Conservation (phyloP, 2,797 vertebrate genomes). For the Enteromius unitaeniatus region DNA sequence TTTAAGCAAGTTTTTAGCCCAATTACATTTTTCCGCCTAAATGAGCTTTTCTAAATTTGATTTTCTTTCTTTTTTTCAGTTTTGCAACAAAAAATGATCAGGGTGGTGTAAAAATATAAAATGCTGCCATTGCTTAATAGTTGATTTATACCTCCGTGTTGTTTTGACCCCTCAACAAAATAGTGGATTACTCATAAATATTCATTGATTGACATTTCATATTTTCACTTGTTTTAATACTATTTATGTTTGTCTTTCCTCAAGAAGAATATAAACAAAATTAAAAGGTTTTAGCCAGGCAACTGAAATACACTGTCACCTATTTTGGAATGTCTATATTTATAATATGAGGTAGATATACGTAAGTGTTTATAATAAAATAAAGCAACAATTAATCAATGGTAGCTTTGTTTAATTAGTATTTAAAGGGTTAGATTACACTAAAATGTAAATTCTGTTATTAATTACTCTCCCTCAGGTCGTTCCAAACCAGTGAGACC, state of each 20-base stretch:
- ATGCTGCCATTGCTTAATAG: background rate
- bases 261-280: no score
- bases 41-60: background rate
- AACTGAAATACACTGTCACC: background rate
- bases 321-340: background rate
- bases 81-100: background rate
- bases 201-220: no score
- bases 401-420: no score
- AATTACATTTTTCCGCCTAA: conserved; percentile 1
- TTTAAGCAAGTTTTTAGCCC: background rate
- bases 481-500: no score
- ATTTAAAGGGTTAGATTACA: no score
- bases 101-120: background rate
- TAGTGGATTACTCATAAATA: no score
- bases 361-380: no score
- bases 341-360: background rate
- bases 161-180: no score
- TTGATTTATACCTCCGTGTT: background rate
- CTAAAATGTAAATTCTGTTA: no score
- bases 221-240: no score
- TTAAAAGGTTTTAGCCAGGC: background rate
- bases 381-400: no score
- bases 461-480: no score
- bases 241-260: background rate
- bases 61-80: background rate